Conservation (phyloP, 1,140 invertebrate genomes). For the Hyposmocoma kahamanoa region DNA sequence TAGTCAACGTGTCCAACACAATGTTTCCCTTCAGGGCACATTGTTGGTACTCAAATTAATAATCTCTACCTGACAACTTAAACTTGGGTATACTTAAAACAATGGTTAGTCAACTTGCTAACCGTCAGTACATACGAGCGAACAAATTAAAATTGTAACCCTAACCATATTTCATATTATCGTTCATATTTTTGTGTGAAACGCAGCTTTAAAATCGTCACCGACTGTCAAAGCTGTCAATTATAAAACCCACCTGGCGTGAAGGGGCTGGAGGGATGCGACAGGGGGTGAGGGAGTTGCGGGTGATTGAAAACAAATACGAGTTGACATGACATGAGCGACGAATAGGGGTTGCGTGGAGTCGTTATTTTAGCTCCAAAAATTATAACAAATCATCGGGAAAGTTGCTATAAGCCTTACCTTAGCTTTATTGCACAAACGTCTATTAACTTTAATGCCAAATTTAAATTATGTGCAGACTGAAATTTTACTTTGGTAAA, state of each 20-base stretch:
- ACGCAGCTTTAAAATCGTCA: slow-evolving; percentile 1
- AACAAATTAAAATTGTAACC: not conserved
- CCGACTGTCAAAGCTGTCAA: slow-evolving; percentile 6
- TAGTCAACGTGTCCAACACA: too few relatives aligned
- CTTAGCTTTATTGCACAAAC: too few relatives aligned
- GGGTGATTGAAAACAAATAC: slow-evolving; percentile 9
- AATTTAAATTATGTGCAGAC: too few relatives aligned
- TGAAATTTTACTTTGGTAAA: too few relatives aligned
- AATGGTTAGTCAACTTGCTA: not conserved
- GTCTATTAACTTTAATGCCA: too few relatives aligned
- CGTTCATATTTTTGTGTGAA: not conserved
- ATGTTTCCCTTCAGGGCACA: not conserved
- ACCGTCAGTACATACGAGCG: not conserved
- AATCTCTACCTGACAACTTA: not conserved
- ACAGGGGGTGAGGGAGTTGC: not conserved
- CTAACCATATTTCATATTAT: not conserved
- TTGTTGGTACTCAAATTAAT: not conserved
- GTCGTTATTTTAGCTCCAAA: not conserved
- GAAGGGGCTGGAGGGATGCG: not conserved
- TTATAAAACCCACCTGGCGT: slow-evolving; percentile 6
- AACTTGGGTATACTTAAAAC: not conserved
- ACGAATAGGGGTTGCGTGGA: slow-evolving; percentile 4
- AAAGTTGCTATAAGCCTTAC: too few relatives aligned
- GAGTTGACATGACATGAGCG: not conserved
- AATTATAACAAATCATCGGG: too few relatives aligned